Base-by-base conservation (phyloP, 2,797 vertebrate genomes). In the Gallirallus australis region DNA sequence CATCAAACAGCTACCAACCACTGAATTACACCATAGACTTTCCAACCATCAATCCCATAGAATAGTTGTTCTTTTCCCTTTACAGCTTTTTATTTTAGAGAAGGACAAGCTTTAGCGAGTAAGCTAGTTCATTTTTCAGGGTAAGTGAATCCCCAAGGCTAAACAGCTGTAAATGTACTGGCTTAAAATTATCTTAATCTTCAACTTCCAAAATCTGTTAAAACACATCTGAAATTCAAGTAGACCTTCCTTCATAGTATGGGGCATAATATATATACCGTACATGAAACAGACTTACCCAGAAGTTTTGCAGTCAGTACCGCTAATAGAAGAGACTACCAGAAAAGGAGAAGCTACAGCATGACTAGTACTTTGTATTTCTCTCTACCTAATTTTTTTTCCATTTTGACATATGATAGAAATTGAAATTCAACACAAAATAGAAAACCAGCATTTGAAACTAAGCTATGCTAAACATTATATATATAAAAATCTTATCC, bases 1-100 rank as follows among this genome's bases (percentile, higher is more conserved):
- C 61, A 94, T 94, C 93, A 93, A 85, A 68, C 50, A 86, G 50
- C 24, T 68, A 70, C 60, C 72, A 86, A 86, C 48, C 76, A 90
- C 50, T 65, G 65, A 88, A 82, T 91, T 84, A 42, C 61, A 94
- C 72, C 72, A 92, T 1, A 57, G 42, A 52, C 33, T 82, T 21
- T 40, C 15, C 40, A 88, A 0, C 11, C 30, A 77, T 17, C 53
- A 68, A 12, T 28, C 14, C 27, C 76, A 84, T 3, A 37, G 25
- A 75, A 57, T 2, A 94, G 25, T 5, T 63, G 12, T 25, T 63
- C 16, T 86, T 73, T 35, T 31, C 25, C 37, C 28, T 65, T 69
- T 33, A 35, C 8, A 42, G 1, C 47, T 83, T 33, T 68, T 27
- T 31, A 48, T 66, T 83, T 63, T 60, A 30, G 24, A 60, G 56